These are phyloP conservation scores for Meiosimyza platycephala DNA, from an alignment of 2,888 invertebrate species.

Conservation along the genomic window DNA sequence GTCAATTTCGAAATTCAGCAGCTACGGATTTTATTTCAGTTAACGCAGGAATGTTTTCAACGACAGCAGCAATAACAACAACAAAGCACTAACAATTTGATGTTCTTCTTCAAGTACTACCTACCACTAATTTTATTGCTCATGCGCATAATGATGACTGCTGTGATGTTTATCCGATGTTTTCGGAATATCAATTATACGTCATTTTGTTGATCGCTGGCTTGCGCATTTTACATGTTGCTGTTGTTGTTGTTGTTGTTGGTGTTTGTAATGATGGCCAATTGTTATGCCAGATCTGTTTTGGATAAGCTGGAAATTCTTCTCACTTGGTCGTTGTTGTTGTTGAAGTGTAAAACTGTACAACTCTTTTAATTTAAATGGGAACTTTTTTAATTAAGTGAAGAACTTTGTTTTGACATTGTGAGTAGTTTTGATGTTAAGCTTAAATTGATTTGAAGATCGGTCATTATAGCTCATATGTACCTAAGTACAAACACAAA, in stretches of 20 bases:
- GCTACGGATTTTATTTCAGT: background rate
- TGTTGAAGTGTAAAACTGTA: slow-evolving; percentile 54
- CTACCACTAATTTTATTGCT: background rate
- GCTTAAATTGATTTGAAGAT: too few relatives aligned
- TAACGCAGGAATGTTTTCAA: background rate
- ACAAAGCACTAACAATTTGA: background rate
- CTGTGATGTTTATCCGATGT: slow-evolving; percentile 53
- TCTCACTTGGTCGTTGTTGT: slow-evolving; percentile 12
- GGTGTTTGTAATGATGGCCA: slow-evolving; percentile 14
- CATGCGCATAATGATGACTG: slow-evolving; percentile 38
- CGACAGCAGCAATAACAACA: background rate
- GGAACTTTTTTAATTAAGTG: slow-evolving; percentile 59
- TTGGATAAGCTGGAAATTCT: slow-evolving; percentile 17
- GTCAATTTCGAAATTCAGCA: background rate
- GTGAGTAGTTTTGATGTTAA: slow-evolving; percentile 4
- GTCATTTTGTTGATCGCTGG: slow-evolving; percentile 47
- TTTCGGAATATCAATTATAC: slow-evolving; percentile 62
- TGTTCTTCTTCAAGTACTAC: too few relatives aligned
- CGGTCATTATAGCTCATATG: too few relatives aligned
- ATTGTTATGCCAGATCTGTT: slow-evolving; percentile 9
- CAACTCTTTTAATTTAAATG: slow-evolving; percentile 55
- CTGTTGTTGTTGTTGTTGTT: slow-evolving; percentile 25
- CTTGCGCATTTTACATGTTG: background rate
- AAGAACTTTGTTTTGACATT: slow-evolving; percentile 40
- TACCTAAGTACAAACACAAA: too few relatives aligned